Evolutionary conservation across 2,797 vertebrate species (phyloP), one percentile per base, ranked within the genome.

Genomic region (Hemibagrus guttatus): DNA sequence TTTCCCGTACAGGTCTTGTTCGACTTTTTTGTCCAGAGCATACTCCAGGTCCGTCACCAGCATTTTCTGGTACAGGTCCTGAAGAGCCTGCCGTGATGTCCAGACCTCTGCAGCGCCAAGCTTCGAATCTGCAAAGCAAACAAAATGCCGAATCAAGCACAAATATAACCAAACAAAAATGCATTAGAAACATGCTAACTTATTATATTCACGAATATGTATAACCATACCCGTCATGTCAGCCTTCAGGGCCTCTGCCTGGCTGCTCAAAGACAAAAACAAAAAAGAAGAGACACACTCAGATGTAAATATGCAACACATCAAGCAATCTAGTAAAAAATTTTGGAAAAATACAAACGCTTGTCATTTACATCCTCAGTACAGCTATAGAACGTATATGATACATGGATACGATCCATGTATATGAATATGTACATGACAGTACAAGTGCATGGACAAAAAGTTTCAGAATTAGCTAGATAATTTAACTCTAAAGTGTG

Each of bases 211-310:
- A 52, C 21, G 14, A 16, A 72, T 12, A 12, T 17, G 28, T 68
- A 58, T 3, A n/a, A 7, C 7, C 93, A 89, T 96, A 99, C 98
- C 98, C 94, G 98, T 99, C 98, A 99, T 99, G 94, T 99, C 98
- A 95, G 98, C 98, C 96, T 99, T 99, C 96, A 99, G 97, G 97
- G 98, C 98, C 97, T 99, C 98, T 95, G 98, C 98, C 97, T 99
- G 98, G 96, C 98, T 99, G 93, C 92, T 94, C 90, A 87, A 68
- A 88, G 6, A 86, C 16, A 87, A 63, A 26, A 54, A 76, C 21
- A 78, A 84, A 87, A 63, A 26, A 59, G 71, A 21, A 78, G 79
- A 49, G 35, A 78, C n/a, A 69, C 19, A 68, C 9, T 56, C 59
- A 63, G 2, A 35, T 26, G 26, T 42, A 28, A 3, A 75, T 6